Evolutionary conservation across 2,888 invertebrate genomes (phyloP), one percentile per base, ranked within the genome.

Genomic region (Smittia sp.): DNA sequence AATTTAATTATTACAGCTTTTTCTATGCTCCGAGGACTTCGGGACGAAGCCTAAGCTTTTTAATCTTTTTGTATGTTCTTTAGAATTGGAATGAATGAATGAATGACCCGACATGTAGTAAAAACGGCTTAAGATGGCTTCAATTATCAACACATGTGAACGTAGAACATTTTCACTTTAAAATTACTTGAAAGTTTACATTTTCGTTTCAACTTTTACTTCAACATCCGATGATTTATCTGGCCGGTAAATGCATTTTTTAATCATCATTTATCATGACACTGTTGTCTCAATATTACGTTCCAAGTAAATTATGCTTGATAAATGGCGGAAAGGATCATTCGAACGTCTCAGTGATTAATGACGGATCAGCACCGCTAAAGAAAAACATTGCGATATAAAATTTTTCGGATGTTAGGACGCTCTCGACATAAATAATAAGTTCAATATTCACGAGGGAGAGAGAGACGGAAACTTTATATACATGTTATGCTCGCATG

Each of bases 321-420:
- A 68, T 68, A 68, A 68, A 68, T 68, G 68, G 39, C 41, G 32
- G 46, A 68, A 68, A 24, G 68, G 68, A 68, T 68, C 68, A 68
- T 68, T 68, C 41, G 68, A 18, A 24, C 22, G 39, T 20, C 46
- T 7, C 46, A 22, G 46, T 68, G 68, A 68, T 68, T 68, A 68
- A 68, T 68, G 68, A 24, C 41, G 41, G 22, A 46, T n/a, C 15
- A 46, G 46, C 15, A 13, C n/a, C n/a, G 46, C 46, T n/a, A n/a
- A 15, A 46, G 46, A 46, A 11, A 46, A 46, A n/a, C 11, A 46
- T 15, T 11, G n/a, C 46, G 15, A 46, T n/a, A 46, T 13, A n/a
- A 11, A n/a, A 11, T 13, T 46, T n/a, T 46, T n/a, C 15, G n/a
- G n/a, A n/a, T 46, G 15, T 11, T 7, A 46, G 46, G 46, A 46